phyloP scores from a whole-genome alignment of 2,797 vertebrate species.

The Malacoraja senta region DNA sequence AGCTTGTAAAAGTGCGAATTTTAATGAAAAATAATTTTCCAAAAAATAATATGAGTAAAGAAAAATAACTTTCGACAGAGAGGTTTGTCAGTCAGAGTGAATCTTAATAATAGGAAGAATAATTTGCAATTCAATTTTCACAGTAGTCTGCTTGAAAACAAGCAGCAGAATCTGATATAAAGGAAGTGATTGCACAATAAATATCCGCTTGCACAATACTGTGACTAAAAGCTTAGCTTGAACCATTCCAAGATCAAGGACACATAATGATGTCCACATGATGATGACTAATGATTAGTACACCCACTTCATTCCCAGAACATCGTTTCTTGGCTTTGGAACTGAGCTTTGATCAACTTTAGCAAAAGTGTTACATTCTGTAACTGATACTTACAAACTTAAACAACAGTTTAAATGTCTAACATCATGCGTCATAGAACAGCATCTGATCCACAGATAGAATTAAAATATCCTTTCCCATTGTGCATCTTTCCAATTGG shows the following conservation, averaged over 20 bases:
- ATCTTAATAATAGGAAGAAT: not conserved
- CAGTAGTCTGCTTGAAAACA: too few relatives aligned
- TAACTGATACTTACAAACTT: not conserved
- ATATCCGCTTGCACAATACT: not conserved
- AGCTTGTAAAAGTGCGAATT: not conserved
- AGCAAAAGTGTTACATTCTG: not conserved
- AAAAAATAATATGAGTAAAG: not conserved
- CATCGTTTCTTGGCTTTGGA: not conserved
- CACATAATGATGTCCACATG: conserved; percentile 14
- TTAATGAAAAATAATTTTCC: not conserved
- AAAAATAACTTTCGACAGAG: not conserved
- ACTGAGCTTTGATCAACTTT: not conserved
- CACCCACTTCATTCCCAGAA: conserved; percentile 28
- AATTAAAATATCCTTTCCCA: not conserved
- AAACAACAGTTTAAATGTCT: not conserved
- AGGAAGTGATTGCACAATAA: not conserved
- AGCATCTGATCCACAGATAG: not conserved
- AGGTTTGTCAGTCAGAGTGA: not conserved
- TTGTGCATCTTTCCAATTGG: not conserved
- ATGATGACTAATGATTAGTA: conserved; percentile 22
- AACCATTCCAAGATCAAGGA: not conserved
- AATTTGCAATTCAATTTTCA: not conserved
- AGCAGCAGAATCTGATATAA: not conserved
- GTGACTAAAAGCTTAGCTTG: not conserved
- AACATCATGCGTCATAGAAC: not conserved